Conservation (phyloP, 2,888 invertebrate genomes). For the Ectemnius cavifrons region DNA sequence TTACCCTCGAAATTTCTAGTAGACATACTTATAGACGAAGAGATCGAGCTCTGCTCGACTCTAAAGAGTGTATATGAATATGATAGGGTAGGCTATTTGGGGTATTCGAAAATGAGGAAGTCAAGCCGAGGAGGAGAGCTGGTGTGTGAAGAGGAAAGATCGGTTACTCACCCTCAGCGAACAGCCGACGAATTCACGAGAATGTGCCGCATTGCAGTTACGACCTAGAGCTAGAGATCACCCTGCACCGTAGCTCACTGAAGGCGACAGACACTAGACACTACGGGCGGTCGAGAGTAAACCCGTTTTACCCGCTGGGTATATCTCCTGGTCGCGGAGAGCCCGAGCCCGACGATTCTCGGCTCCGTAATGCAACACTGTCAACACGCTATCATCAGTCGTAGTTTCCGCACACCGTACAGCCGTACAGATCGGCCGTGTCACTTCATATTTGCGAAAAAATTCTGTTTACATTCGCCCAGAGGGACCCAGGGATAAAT, state of each 20-base stretch:
- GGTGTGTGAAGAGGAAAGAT: too few species aligned
- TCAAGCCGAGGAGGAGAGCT: background rate
- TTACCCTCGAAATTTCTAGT: background rate
- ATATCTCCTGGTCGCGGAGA: constrained; percentile 38
- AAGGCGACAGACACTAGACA: constrained; percentile 24
- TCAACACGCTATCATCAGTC: constrained; percentile 33
- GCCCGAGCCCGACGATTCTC: constrained; percentile 30
- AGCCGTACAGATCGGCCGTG: constrained; percentile 61
- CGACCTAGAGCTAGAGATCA: constrained; percentile 37
- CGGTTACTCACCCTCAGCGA: constrained; percentile 52
- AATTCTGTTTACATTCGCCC: constrained; percentile 71
- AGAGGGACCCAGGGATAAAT: constrained; percentile 54
- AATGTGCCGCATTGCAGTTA: constrained; percentile 60
- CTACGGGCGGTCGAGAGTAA: constrained; percentile 46
- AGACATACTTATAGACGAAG: background rate
- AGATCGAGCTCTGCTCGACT: background rate
- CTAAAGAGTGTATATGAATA: background rate
- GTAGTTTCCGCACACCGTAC: constrained; percentile 47
- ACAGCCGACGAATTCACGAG: constrained; percentile 43
- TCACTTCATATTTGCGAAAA: constrained; percentile 67
- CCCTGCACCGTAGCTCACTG: constrained; percentile 39
- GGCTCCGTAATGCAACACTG: background rate
- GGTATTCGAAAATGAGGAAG: background rate
- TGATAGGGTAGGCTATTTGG: background rate
- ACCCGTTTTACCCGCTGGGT: constrained; percentile 58